A percentile compares a stretch with the other conserved stretches of the same genome.
phyloP scores from a whole-genome alignment of 2,113 vertebrate genomes.

The Nibea coibor region DNA sequence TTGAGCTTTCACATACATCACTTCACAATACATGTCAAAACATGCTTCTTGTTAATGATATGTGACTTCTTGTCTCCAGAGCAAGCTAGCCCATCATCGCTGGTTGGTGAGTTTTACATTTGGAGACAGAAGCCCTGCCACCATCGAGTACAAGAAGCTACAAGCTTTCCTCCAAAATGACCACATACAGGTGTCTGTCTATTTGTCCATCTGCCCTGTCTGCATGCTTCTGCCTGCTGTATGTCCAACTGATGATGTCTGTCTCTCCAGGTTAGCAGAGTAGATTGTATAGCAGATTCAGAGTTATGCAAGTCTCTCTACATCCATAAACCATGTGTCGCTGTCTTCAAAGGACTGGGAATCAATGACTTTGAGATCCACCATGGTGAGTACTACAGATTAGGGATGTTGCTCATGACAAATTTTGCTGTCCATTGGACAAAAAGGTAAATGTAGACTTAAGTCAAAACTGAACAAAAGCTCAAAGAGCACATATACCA shows the following conservation, averaged over 20 bases:
- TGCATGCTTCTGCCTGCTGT: background rate
- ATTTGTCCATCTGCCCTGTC: background rate
- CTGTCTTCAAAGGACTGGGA: slow-evolving; percentile 96
- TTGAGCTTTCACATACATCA: background rate
- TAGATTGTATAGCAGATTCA: slow-evolving; percentile 89
- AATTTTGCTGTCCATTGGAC: no score
- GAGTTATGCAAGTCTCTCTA: slow-evolving; percentile 89
- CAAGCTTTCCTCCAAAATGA: slow-evolving; percentile 89
- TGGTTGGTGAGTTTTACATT: slow-evolving; percentile 96
- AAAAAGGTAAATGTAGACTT: no score
- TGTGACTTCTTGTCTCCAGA: slow-evolving; percentile 71
- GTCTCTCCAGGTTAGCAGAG: slow-evolving; percentile 88
- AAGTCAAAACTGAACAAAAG: no score
- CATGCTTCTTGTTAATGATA: background rate
- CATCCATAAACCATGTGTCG: slow-evolving; percentile 91
- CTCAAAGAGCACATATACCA: no score
- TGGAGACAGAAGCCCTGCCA: slow-evolving; percentile 79
- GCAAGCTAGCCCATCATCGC: slow-evolving; percentile 90
- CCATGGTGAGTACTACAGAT: slow-evolving; percentile 86
- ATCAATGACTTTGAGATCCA: slow-evolving; percentile 95
- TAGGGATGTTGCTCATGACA: no score
- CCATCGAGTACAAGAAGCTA: slow-evolving; percentile 94
- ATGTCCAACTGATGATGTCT: slow-evolving; percentile 39
- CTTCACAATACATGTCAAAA: background rate
- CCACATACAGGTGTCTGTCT: slow-evolving; percentile 89